Conservation (phyloP, 2,797 vertebrate genomes). For the Sebastes steindachneri region DNA sequence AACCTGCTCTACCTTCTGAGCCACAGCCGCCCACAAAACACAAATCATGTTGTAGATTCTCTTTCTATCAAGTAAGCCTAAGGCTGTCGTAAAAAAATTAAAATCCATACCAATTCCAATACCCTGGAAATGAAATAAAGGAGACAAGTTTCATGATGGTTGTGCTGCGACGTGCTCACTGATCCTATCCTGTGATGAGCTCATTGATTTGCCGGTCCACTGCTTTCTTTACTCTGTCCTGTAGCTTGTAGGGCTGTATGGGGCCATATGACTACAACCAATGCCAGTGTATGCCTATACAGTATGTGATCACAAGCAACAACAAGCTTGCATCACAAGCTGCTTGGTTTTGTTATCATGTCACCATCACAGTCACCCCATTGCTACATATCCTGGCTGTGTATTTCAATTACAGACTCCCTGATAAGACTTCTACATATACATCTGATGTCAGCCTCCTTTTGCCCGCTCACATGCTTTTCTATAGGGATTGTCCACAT, state of each 20-base stretch:
- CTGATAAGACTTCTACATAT: background rate
- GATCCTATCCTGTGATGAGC: constrained; percentile 43
- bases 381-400: background rate
- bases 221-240: constrained; percentile 39
- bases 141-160: constrained; percentile 43
- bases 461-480: constrained; percentile 4
- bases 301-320: background rate
- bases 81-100: background rate
- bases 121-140: background rate
- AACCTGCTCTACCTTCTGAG: too few species aligned
- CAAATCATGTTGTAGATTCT: background rate
- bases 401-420: background rate
- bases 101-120: background rate
- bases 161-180: constrained; percentile 15
- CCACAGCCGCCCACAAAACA: background rate
- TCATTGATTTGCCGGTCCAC: constrained; percentile 20
- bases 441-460: background rate
- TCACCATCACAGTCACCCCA: background rate
- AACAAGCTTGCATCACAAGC: background rate
- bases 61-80: background rate
- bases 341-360: background rate
- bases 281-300: background rate
- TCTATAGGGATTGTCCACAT: constrained; percentile 3
- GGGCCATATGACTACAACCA: constrained; percentile 6
- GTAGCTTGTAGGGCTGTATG: background rate